Evolutionary conservation across 2,888 invertebrate species (phyloP).

Genomic region (Macrostomum cliftonense): DNA sequence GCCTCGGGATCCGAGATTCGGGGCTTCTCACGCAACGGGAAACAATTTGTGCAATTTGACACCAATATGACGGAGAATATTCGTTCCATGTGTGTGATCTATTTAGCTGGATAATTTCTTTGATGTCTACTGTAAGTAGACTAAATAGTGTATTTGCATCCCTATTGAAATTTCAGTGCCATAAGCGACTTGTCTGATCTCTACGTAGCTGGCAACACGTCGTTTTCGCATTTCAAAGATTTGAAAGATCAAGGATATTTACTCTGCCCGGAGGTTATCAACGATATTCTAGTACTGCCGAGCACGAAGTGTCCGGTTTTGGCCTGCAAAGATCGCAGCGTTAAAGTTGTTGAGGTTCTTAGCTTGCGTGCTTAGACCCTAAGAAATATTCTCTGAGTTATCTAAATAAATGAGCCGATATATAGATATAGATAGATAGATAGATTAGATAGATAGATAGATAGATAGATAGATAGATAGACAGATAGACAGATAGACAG

Average conservation of each 20-base stretch:
- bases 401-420: no score
- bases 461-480: no score
- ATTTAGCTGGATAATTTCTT: neutral
- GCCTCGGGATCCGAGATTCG: constrained; percentile 54
- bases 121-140: constrained; percentile 2
- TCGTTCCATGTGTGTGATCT: constrained; percentile 66
- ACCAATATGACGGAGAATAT: constrained; percentile 74
- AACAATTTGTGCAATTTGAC: constrained; percentile 73
- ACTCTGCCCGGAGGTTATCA: constrained; percentile 61
- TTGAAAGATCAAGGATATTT: constrained; percentile 71
- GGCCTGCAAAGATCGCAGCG: constrained; percentile 61
- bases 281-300: constrained; percentile 56
- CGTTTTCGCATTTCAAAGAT: constrained; percentile 63
- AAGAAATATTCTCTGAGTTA: no score
- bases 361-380: no score
- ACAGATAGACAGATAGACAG: no score
- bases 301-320: constrained; percentile 45
- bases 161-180: constrained; percentile 9
- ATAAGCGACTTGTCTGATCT: constrained; percentile 19
- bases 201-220: constrained; percentile 51
- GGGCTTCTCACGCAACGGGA: constrained; percentile 76
- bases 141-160: neutral
- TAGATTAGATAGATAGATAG: no score
- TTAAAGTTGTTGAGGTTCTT: constrained; percentile 49
- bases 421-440: no score